Conservation (phyloP, 2,113 vertebrate genomes). For the Sitta europaea region DNA sequence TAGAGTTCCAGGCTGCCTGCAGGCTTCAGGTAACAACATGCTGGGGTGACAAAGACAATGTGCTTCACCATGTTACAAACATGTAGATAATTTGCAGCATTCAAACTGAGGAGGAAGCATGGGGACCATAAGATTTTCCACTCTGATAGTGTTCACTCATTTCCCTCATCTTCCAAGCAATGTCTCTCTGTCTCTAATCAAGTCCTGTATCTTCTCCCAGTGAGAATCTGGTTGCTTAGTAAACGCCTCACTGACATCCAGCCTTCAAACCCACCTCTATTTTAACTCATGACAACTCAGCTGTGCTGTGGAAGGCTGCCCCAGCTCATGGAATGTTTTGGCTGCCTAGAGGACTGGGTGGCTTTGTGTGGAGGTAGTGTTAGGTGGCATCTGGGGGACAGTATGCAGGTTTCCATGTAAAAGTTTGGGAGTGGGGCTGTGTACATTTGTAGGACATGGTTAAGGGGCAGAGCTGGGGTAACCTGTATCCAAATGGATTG, state of each 20-base stretch:
- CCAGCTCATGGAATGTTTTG: neutral
- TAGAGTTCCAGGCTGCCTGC: neutral
- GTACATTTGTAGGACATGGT: rapidly evolving
- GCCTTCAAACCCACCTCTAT: neutral
- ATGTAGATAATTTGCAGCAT: neutral
- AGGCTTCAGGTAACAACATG: neutral
- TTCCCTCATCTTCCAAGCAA: neutral
- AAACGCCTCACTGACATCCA: neutral
- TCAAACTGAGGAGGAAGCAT: neutral
- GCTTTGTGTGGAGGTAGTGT: neutral
- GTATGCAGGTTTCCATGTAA: neutral
- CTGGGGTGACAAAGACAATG: neutral
- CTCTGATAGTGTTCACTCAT: neutral
- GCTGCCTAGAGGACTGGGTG: neutral
- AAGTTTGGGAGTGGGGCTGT: neutral
- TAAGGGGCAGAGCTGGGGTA: neutral
- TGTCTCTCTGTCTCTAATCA: neutral
- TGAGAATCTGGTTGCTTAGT: neutral
- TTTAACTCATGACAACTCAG: neutral
- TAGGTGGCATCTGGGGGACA: neutral
- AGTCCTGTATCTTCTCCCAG: neutral
- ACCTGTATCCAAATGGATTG: neutral
- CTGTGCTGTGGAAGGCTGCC: neutral
- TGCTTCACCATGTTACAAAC: neutral
- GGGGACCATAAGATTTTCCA: neutral